phyloP scores from a whole-genome alignment of 2,113 vertebrate genomes.

The Centropristis striata region DNA sequence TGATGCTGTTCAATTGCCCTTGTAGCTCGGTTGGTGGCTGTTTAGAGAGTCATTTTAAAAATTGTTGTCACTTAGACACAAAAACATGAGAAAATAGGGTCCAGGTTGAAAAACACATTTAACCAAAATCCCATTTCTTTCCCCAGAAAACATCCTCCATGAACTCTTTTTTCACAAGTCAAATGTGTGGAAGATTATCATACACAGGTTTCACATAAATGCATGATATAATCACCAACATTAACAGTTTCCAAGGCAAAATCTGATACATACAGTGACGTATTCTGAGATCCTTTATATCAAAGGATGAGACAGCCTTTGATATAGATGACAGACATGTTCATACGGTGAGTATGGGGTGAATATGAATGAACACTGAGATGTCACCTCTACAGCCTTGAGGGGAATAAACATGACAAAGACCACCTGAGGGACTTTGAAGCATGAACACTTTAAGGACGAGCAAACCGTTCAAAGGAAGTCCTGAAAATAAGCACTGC shows the following conservation, averaged over 20 bases:
- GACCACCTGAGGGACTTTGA: constrained; percentile 49
- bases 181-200: constrained; percentile 8
- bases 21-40: too few relatives aligned
- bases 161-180: constrained; percentile 7
- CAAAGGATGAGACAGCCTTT: constrained; percentile 63
- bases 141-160: neutral
- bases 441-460: constrained; percentile 39
- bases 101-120: too few relatives aligned
- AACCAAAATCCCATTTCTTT: neutral
- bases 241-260: constrained; percentile 23
- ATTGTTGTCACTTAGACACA: too few relatives aligned
- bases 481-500: constrained; percentile 28
- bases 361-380: constrained; percentile 71
- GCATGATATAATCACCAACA: constrained; percentile 38
- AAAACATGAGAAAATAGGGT: too few relatives aligned
- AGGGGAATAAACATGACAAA: constrained; percentile 54
- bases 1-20: too few relatives aligned
- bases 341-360: constrained; percentile 54
- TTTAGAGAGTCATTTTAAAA: too few relatives aligned
- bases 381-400: constrained; percentile 62
- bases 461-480: constrained; percentile 46
- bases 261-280: constrained; percentile 17
- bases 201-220: constrained; percentile 34
- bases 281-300: constrained; percentile 52
- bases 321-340: constrained; percentile 67